Percentiles rank a stretch among this genome's conserved stretches.
These are phyloP conservation scores for Drosophila baimaii DNA, from an alignment of 1,140 invertebrate genomes.

Conservation along the genomic window DNA sequence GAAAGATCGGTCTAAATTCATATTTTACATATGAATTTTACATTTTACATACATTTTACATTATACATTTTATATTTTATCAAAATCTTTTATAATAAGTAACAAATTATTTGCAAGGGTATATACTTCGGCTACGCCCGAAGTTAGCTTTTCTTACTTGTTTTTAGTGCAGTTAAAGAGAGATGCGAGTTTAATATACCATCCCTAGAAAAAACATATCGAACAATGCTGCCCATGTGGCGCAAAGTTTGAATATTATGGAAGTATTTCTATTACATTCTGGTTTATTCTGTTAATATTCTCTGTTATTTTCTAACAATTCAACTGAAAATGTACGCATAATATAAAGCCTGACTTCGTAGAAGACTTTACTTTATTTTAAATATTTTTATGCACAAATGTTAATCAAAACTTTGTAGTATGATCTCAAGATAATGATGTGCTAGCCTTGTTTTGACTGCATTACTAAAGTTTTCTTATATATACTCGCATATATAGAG, in stretches of 20 bases:
- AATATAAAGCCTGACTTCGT: neutral
- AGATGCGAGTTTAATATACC: neutral
- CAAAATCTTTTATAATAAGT: neutral
- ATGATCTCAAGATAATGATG: neutral
- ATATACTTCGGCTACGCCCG: no score
- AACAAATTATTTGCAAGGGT: no score
- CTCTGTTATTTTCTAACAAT: neutral
- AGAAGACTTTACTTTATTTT: neutral
- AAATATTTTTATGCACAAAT: no score
- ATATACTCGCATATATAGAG: neutral
- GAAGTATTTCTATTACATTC: neutral
- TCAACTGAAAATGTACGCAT: neutral
- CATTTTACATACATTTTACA: no score
- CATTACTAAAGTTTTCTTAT: slow-evolving; percentile 25
- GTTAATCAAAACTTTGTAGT: neutral
- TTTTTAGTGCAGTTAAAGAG: no score
- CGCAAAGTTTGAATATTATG: neutral
- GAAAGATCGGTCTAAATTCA: no score
- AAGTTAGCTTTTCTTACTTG: no score
- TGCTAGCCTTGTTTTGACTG: neutral
- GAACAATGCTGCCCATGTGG: slow-evolving; percentile 8
- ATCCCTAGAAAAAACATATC: neutral
- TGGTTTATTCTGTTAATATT: neutral
- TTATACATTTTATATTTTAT: no score
- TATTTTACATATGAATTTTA: no score